phyloP scores from a whole-genome alignment of 2,888 invertebrate genomes.

The Volucella zonaria region DNA sequence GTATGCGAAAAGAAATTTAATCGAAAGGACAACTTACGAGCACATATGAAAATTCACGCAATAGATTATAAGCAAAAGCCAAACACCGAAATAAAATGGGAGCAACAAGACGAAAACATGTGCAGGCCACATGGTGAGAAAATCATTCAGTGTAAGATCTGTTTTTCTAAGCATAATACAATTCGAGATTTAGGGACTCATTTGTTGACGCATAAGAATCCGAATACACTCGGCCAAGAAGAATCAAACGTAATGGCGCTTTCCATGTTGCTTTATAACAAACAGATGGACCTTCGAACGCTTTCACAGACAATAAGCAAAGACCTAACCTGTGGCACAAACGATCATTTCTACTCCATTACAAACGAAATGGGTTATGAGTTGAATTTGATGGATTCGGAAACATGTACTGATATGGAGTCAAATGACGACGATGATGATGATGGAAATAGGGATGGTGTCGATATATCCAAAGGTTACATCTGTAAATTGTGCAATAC shows the following conservation, averaged over 20 bases:
- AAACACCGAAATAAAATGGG: constrained; percentile 43
- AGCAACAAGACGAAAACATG: constrained; percentile 74
- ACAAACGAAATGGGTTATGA: constrained; percentile 80
- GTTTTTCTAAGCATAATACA: constrained; percentile 79
- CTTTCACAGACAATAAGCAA: constrained; percentile 36
- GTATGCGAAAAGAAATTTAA: constrained; percentile 85
- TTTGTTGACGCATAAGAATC: constrained; percentile 77
- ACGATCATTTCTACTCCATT: constrained; percentile 79
- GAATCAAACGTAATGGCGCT: constrained; percentile 75
- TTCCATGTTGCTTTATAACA: constrained; percentile 77
- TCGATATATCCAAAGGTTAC: constrained; percentile 71
- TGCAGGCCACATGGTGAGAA: constrained; percentile 80
- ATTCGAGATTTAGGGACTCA: constrained; percentile 79
- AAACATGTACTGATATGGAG: constrained; percentile 75
- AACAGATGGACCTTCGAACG: constrained; percentile 37
- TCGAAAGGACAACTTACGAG: constrained; percentile 85
- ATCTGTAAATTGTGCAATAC: constrained; percentile 78
- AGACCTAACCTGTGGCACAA: constrained; percentile 69
- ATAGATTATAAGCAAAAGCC: constrained; percentile 24
- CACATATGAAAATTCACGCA: constrained; percentile 84
- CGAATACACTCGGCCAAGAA: constrained; percentile 74
- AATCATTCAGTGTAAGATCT: constrained; percentile 81
- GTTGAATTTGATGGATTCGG: constrained; percentile 78
- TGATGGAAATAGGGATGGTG: not conserved
- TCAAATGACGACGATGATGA: constrained; percentile 36